A percentile compares a stretch with the other conserved stretches of the same genome.
Evolutionary conservation across 2,113 vertebrate species (phyloP).

Genomic region (Motacilla alba): DNA sequence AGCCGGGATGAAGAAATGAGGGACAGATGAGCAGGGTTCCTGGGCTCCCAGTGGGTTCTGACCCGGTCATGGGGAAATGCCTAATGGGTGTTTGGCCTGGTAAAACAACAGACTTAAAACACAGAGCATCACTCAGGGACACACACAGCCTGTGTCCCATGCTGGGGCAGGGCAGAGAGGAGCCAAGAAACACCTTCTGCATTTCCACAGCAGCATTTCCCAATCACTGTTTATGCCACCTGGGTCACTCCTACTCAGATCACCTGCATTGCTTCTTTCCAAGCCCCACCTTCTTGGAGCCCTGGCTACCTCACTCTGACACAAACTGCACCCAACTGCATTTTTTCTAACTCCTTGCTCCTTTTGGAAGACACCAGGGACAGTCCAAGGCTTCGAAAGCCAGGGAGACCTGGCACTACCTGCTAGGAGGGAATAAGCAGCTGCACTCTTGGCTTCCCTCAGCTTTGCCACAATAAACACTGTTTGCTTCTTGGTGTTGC

Average conservation of each 20-base stretch:
- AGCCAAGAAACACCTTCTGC: neutral
- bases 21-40: neutral
- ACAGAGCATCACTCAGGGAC: neutral
- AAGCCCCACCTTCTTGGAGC: neutral
- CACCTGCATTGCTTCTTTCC: neutral
- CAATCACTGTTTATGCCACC: neutral
- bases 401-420: neutral
- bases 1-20: neutral
- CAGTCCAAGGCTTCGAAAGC: neutral
- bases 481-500: neutral
- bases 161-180: neutral
- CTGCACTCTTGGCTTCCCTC: neutral
- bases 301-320: neutral
- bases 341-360: neutral
- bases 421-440: neutral
- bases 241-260: neutral
- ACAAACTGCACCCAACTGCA: neutral
- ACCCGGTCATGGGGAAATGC: rapidly evolving
- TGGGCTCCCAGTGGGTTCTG: neutral
- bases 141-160: neutral
- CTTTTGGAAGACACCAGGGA: neutral
- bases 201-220: neutral
- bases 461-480: neutral
- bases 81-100: neutral
- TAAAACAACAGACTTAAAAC: neutral